A percentile compares a stretch with the other conserved stretches of the same genome.
Conservation (phyloP, 2,113 vertebrate species). For the Campylomormyrus numenius region DNA sequence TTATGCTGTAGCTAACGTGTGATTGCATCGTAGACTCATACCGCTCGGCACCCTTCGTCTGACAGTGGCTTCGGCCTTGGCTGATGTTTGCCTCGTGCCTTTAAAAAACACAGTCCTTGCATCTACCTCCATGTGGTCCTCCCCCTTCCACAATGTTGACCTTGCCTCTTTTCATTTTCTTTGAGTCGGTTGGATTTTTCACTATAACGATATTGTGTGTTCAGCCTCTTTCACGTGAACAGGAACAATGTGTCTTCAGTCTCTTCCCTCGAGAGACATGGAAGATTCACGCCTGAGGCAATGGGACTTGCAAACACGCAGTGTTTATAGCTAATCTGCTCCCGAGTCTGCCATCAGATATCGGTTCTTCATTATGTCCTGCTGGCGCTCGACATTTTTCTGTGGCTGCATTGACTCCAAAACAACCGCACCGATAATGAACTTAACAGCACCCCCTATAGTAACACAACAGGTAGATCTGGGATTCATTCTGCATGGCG, state of each 20-base stretch:
- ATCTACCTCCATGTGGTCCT: neutral
- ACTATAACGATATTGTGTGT: neutral
- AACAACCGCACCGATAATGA: neutral
- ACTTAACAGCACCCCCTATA: neutral
- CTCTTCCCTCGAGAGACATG: neutral
- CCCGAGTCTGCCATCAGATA: neutral
- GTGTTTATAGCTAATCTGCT: neutral
- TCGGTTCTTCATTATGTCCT: neutral
- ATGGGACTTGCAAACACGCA: neutral
- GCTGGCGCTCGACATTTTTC: neutral
- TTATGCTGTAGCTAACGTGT: neutral
- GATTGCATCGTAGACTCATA: neutral
- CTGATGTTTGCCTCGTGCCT: neutral
- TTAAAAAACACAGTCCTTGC: neutral
- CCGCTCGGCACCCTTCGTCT: neutral
- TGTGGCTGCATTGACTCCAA: neutral
- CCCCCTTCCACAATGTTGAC: neutral
- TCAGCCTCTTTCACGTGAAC: neutral
- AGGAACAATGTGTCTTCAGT: neutral
- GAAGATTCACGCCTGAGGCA: neutral
- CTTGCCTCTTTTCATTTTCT: neutral
- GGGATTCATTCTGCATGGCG: neutral
- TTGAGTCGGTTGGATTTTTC: neutral
- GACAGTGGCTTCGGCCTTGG: neutral
- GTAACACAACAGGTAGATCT: neutral